Conservation (phyloP, 23 tunicate genomes). For the Halocynthia roretzi region DNA sequence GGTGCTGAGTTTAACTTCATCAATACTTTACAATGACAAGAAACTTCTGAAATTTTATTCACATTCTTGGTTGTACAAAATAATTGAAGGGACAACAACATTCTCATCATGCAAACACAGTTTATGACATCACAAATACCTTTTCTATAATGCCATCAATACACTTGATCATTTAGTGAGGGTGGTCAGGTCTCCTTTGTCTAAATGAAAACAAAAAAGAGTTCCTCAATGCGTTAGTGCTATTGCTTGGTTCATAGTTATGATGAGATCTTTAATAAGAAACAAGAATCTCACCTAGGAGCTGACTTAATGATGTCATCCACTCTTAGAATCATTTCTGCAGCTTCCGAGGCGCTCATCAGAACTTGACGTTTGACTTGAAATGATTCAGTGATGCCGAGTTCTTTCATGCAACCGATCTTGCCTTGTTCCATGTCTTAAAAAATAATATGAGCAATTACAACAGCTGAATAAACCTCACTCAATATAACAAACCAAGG, state of each 20-base stretch:
- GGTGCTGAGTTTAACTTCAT: no score
- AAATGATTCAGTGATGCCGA: conserved; percentile 90
- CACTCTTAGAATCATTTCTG: conserved; percentile 96
- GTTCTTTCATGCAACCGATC: conserved; percentile 72
- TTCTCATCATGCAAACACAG: no score
- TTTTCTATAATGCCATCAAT: no score
- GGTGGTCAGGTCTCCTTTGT: conserved; percentile 24
- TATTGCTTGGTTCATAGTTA: no score
- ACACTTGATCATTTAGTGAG: background rate
- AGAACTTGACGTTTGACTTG: conserved; percentile 95
- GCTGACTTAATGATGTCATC: conserved; percentile 97
- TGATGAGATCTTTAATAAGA: background rate
- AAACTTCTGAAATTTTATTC: no score
- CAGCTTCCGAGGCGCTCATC: conserved; percentile 86
- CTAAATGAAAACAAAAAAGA: background rate
- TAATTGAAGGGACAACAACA: no score
- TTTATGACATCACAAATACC: no score
- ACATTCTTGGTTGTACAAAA: no score
- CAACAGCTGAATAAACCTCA: background rate
- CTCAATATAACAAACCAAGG: no score
- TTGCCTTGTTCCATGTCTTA: conserved; percentile 79
- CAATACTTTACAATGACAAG: no score
- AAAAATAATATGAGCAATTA: background rate
- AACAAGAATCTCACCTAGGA: conserved; percentile 45
- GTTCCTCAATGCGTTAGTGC: background rate